Evolutionary conservation across 2,888 invertebrate species (phyloP).

Genomic region (Nesidiocoris tenuis): DNA sequence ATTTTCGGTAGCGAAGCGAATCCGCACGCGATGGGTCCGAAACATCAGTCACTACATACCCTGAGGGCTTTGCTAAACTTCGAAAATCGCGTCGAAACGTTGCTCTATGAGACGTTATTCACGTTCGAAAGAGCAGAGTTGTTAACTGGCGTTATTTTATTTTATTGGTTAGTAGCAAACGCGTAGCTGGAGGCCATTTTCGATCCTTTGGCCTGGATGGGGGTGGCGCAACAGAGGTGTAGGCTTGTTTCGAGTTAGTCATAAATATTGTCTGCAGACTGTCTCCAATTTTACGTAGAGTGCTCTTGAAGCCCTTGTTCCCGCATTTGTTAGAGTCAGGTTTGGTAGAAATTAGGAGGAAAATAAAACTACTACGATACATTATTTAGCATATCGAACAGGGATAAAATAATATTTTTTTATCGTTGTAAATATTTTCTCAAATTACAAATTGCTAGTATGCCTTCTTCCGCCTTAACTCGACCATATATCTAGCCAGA

Average conservation of each 20-base stretch:
- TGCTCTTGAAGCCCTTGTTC: no score
- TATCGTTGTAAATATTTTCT: no score
- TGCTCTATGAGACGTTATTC: background rate
- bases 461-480: no score
- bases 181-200: background rate
- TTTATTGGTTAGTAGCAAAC: background rate
- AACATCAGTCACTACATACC: background rate
- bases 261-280: no score
- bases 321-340: no score
- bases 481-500: no score
- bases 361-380: no score
- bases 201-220: background rate
- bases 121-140: background rate
- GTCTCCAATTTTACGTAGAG: no score
- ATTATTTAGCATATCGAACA: no score
- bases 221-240: background rate
- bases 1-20: background rate
- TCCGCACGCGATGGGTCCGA: background rate
- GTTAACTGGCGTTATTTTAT: background rate
- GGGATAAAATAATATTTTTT: no score
- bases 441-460: no score
- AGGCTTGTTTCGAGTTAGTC: background rate
- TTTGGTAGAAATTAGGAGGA: no score
- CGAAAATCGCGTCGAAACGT: background rate
- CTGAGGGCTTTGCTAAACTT: background rate